A percentile compares a stretch with the other conserved stretches of the same genome.
These are phyloP conservation scores for Lathamus discolor DNA, from an alignment of 2,113 vertebrate species.

Conservation along the genomic window DNA sequence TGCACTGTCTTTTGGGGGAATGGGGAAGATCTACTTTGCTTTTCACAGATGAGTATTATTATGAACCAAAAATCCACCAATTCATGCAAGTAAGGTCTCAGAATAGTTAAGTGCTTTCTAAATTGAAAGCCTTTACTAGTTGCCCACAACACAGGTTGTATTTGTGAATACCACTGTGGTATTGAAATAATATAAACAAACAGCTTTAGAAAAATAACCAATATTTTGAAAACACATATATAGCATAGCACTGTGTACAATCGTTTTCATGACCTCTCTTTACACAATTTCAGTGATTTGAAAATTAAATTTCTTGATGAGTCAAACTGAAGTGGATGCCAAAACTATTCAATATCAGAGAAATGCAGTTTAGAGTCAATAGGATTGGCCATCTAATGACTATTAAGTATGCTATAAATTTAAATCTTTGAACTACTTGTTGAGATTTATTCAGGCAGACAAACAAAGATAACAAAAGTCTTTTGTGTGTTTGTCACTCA, in stretches of 20 bases:
- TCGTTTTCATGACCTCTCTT: slow-evolving; percentile 53
- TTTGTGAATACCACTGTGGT: background rate
- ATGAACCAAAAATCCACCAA: background rate
- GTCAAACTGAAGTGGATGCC: slow-evolving; percentile 64
- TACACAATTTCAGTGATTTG: slow-evolving; percentile 60
- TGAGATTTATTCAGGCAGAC: slow-evolving; percentile 87
- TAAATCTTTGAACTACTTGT: slow-evolving; percentile 86
- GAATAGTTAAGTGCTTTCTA: background rate
- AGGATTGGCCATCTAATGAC: slow-evolving; percentile 79
- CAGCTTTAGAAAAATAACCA: background rate
- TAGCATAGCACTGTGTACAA: background rate
- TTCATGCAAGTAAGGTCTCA: background rate
- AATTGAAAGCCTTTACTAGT: background rate
- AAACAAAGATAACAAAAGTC: slow-evolving; percentile 89
- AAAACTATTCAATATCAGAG: slow-evolving; percentile 73
- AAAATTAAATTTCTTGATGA: slow-evolving; percentile 65
- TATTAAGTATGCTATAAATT: slow-evolving; percentile 84
- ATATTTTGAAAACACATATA: background rate
- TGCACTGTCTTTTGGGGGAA: background rate
- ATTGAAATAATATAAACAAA: background rate
- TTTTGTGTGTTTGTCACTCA: slow-evolving; percentile 86
- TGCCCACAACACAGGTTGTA: background rate
- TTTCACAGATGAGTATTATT: background rate
- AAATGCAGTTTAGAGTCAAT: slow-evolving; percentile 70
- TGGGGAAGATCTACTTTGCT: background rate